Percentiles rank a stretch among this genome's conserved stretches.
Evolutionary conservation across 1,140 invertebrate species (phyloP).

Genomic region (Chironomus striatipennis): DNA sequence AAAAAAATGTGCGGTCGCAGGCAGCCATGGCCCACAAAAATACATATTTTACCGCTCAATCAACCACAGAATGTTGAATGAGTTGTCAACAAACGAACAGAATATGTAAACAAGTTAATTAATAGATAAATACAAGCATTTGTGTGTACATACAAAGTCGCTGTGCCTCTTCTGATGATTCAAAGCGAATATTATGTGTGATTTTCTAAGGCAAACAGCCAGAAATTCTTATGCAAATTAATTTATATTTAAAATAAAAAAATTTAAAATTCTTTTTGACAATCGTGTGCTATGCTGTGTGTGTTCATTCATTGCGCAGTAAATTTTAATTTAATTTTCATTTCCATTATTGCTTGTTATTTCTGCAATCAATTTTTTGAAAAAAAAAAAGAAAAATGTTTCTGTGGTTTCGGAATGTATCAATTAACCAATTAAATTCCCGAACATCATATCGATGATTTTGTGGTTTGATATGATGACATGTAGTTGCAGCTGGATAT

Average conservation of each 20-base stretch:
- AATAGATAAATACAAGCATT: neutral
- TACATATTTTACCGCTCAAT: neutral
- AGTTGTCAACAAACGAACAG: neutral
- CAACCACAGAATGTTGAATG: conserved; percentile 4
- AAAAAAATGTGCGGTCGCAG: too few relatives aligned
- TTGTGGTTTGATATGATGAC: too few relatives aligned
- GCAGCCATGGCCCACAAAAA: neutral
- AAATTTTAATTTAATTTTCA: neutral
- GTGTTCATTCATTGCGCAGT: neutral
- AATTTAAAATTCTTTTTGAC: neutral
- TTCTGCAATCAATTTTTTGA: too few relatives aligned
- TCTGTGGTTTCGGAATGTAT: neutral
- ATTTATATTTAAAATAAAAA: neutral
- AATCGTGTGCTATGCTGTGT: neutral
- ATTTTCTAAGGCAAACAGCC: neutral
- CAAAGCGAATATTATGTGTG: neutral
- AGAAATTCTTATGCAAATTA: conserved; percentile 9
- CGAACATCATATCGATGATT: too few relatives aligned
- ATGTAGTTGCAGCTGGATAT: too few relatives aligned
- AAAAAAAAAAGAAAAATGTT: too few relatives aligned
- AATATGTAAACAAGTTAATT: conserved; percentile 4
- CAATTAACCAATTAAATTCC: neutral
- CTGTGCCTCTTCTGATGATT: neutral
- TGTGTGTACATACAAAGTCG: neutral
- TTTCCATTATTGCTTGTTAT: too few relatives aligned